These are phyloP conservation scores for Sthenelais limicola DNA, from an alignment of 2,888 invertebrate species.

Conservation along the genomic window DNA sequence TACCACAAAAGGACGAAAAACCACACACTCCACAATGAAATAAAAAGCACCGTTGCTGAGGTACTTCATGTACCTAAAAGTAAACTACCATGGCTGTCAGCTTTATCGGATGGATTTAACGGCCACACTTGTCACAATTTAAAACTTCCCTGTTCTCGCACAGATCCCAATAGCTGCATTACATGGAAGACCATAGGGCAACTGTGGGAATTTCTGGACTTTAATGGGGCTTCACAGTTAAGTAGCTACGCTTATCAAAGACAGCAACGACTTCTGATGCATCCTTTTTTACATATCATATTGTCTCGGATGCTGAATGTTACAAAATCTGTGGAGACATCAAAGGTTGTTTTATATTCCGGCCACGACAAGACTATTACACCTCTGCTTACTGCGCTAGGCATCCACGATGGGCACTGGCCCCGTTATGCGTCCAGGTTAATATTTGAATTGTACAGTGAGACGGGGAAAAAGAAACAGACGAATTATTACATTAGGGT, in stretches of 20 bases:
- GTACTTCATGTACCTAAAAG: slow-evolving; percentile 8
- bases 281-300: slow-evolving; percentile 87
- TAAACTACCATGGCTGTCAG: slow-evolving; percentile 33
- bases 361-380: slow-evolving; percentile 93
- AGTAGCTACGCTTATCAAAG: slow-evolving; percentile 30
- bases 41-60: slow-evolving; percentile 19
- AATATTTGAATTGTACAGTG: slow-evolving; percentile 82
- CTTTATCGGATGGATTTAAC: slow-evolving; percentile 27
- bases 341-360: slow-evolving; percentile 85
- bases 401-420: slow-evolving; percentile 77
- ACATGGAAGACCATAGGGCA: slow-evolving; percentile 5
- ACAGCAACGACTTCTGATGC: slow-evolving; percentile 74
- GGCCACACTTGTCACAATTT: slow-evolving; percentile 30
- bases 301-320: slow-evolving; percentile 69
- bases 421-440: slow-evolving; percentile 90
- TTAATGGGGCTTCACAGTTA: slow-evolving; percentile 4
- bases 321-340: slow-evolving; percentile 67
- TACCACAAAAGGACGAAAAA: slow-evolving; percentile 31
- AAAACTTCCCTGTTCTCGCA: slow-evolving; percentile 22
- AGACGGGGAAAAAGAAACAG: neutral
- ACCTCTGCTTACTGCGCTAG: slow-evolving; percentile 85
- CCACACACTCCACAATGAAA: slow-evolving; percentile 12
- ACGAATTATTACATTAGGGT: slow-evolving; percentile 81
- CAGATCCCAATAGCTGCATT: slow-evolving; percentile 22
- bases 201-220: slow-evolving; percentile 41